Conservation (phyloP, 2,888 invertebrate species). For the Eumerus sabulonum region DNA sequence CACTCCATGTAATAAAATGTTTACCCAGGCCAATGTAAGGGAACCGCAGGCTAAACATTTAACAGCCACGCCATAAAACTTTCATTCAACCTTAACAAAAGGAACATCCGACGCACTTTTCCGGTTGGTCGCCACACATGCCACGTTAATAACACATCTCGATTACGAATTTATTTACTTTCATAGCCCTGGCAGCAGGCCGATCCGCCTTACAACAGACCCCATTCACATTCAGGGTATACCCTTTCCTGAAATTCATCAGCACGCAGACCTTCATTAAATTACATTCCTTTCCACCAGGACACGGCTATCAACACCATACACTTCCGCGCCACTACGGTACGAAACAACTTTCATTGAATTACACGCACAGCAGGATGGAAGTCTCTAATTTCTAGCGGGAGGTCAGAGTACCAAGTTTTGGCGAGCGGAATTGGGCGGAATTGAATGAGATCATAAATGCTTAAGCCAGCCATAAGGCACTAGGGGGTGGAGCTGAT, state of each 20-base stretch:
- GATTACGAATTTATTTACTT: slow-evolving; percentile 60
- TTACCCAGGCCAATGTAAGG: no score
- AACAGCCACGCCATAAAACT: slow-evolving; percentile 56
- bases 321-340: slow-evolving; percentile 2
- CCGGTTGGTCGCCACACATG: slow-evolving; percentile 1
- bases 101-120: slow-evolving; percentile 23
- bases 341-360: slow-evolving; percentile 61
- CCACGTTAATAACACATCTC: slow-evolving; percentile 26
- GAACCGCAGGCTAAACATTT: slow-evolving; percentile 37
- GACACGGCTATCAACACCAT: slow-evolving; percentile 8
- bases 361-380: slow-evolving; percentile 57
- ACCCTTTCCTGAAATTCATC: slow-evolving; percentile 39
- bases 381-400: slow-evolving; percentile 28
- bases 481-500: no score
- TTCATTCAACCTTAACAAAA: slow-evolving; percentile 49
- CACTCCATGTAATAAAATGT: no score
- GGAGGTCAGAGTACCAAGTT: slow-evolving; percentile 17
- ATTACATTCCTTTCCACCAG: slow-evolving; percentile 33
- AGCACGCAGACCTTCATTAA: slow-evolving; percentile 52
- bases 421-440: slow-evolving; percentile 27
- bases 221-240: slow-evolving; percentile 4
- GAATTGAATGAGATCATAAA: no score
- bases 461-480: no score
- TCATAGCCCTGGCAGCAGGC: slow-evolving; percentile 16
- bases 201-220: no score